phyloP scores from a whole-genome alignment of 2,888 invertebrate genomes.

The Pheosia gnoma region DNA sequence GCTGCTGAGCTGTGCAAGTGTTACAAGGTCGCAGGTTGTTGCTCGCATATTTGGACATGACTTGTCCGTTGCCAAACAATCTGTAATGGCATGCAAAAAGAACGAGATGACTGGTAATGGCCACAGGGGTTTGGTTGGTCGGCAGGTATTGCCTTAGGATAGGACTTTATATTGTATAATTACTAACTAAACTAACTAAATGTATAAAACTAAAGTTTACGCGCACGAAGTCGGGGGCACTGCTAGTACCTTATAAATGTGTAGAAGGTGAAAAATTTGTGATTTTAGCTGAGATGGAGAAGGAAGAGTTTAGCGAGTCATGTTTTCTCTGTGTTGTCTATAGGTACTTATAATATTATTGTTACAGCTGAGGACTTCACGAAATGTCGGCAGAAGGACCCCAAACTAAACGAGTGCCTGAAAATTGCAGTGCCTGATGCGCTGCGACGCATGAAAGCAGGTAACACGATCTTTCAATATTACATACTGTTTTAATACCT shows the following conservation, averaged over 20 bases:
- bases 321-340: too few species aligned
- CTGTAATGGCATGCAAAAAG: conserved; percentile 1
- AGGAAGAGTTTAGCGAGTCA: too few species aligned
- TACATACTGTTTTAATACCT: neutral
- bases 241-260: too few species aligned
- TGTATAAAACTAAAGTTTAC: too few species aligned
- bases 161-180: too few species aligned
- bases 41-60: conserved; percentile 1
- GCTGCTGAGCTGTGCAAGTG: conserved; percentile 8
- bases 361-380: conserved; percentile 84
- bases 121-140: too few species aligned
- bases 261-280: too few species aligned
- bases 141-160: too few species aligned
- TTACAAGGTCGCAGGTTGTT: conserved; percentile 15
- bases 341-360: conserved; percentile 9
- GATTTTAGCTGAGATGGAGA: too few species aligned
- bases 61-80: neutral
- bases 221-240: too few species aligned
- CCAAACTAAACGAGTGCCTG: conserved; percentile 84
- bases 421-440: conserved; percentile 83
- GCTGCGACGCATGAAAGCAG: conserved; percentile 80
- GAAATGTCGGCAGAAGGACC: conserved; percentile 81
- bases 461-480: conserved; percentile 56
- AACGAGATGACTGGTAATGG: neutral
- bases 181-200: too few species aligned